Base-by-base conservation (phyloP, 2,797 vertebrate genomes). In the Dallia pectoralis region DNA sequence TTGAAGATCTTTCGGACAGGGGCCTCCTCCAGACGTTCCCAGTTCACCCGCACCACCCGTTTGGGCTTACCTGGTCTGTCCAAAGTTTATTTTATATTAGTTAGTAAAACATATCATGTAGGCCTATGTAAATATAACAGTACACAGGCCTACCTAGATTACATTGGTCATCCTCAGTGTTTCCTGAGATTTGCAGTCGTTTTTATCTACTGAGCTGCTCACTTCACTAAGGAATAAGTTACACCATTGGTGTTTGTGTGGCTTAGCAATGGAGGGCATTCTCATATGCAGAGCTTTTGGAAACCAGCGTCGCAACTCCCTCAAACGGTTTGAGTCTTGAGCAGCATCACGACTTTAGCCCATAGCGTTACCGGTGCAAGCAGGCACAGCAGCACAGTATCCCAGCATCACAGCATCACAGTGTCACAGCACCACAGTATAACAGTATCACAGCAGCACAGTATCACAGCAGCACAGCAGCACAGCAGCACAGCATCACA, bases 291-390 rank as follows among this genome's bases (percentile, higher is more conserved):
- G 15, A 47, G 67, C 67, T 15, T 69, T 30, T 30, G 47, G n/a
- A 68, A 47, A 69, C 2, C 44, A 40, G 63, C 25, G 67, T 51
- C 44, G 18, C 25, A 69, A 65, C 19, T 62, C 25, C 15, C 61
- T 62, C 61, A 65, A 49, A 69, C 49, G 67, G 29, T 69, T 69
- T 27, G 44, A 56, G 53, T n/a, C n/a, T 56, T 2, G 53, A 69
- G 74, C 68, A 72, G 64, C 81, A 49, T 72, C 49, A 65, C 59
- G 77, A 71, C 79, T 69, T 70, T 11, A 8, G 53, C 18, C 76
- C 66, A 19, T 84, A 76, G 44, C 80, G 80, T 80, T 87, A 75
- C 79, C 44, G 79, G 81, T 68, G 78, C 76, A 78, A 75, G 72
- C 67, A 69, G 71, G 77, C 65, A 73, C 76, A 80, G 78, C 71